Base-by-base conservation (phyloP, 2,113 vertebrate genomes). In the Paratilapia polleni region DNA sequence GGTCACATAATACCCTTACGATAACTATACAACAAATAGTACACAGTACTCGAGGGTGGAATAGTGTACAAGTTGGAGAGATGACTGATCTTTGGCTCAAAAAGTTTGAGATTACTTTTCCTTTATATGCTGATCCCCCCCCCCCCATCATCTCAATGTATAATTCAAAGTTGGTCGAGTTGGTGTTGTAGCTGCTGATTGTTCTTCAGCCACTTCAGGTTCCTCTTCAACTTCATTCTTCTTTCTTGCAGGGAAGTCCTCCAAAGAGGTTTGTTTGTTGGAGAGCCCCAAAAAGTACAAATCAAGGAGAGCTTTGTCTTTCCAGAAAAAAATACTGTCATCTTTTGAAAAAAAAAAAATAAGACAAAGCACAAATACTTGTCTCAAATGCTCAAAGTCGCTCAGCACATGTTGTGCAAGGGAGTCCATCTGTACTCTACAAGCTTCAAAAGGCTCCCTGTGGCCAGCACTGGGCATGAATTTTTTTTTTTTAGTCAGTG, bases 51-150 rank as follows among this genome's bases (percentile, higher is more conserved):
- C 85, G 79, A 70, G 86, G 90, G 86, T 91, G 91, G 91, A 91
- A 85, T 85, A 82, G 85, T 90, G 86, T 86, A 93, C 80, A 90
- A 34, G 88, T 87, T 68, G 85, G 26, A 79, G 87, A 93, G 87
- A 87, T 85, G 88, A 91, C 85, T 91, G 78, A 88, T 95, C 95
- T 95, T 96, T 95, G 95, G 95, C 93, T 96, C 94, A 84, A 88
- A 87, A 57, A 58, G 82, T 70, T 57, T 34, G 77, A 66, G 78
- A 83, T 78, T 57, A 47, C 78, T 75, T 91, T 84, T 78, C 49
- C 41, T 36, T 58, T 81, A 38, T 54, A 87, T 56, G 78, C 59
- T 49, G 24, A 79, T 41, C 64, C 19, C 15, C 62, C 14, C 58
- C 36, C 14, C 38, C 58, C 61, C 43, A n/a, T n/a, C n/a, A 73